Base-by-base conservation (phyloP, 1,140 invertebrate genomes). In the Thaumetopoea pityocampa region DNA sequence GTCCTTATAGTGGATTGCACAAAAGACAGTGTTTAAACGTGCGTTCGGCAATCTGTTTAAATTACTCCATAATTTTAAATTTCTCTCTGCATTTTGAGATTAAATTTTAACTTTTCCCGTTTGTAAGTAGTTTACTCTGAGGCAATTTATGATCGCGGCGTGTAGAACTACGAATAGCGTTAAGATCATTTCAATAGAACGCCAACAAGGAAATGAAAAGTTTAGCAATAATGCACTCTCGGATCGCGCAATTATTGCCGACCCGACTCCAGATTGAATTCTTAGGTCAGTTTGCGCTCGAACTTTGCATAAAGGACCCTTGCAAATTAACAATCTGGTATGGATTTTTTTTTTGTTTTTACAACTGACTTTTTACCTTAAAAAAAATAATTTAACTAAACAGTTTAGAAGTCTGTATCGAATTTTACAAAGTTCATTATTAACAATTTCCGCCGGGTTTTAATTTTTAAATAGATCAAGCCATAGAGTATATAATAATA, bases 101-200 rank as follows among this genome's bases (percentile, higher is more conserved):
- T 77, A 77, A 76, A 79, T 70, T 65, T 60, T 51, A 79, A 82
- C 62, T 79, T 82, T 69, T 58, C 49, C 57, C 38, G 54, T 63
- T 61, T 66, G 62, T 54, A 72, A 72, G 64, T 72, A 69, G 60
- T 74, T 77, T 64, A 64, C 57, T 59, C 60, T 42, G 51, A 58
- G 69, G 61, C 60, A 74, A 82, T 78, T 80, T 80, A 77, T 78
- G 74, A 67, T 61, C 53, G 51, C 51, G 52, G 58, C 53, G 56
- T 76, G 64, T 74, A 73, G 63, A 70, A 73, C 54, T 64, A 60
- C 57, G 67, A 72, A 76, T 68, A 76, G 67, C 67, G 63, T 65
- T 83, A 79, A 83, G 70, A 80, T 78, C 68, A 77, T 79, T 83
- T 77, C 72, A 80, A 79, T 80, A 71, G 74, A 73, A 83, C 58